phyloP scores from a whole-genome alignment of 2,797 vertebrate genomes.

The Schizopygopsis malacanthus region DNA sequence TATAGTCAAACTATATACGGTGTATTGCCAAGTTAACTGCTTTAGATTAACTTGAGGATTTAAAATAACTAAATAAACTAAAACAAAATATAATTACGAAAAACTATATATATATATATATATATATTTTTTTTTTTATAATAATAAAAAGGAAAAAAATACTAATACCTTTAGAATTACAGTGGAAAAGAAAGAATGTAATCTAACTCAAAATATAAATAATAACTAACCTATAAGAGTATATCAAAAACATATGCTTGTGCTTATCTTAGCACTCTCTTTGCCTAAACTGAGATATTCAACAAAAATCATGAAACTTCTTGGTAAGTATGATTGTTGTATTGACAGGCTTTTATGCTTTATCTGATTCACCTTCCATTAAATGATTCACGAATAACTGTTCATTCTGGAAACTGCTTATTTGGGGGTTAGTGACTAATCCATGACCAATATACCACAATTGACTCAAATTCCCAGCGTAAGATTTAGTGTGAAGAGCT shows the following conservation, averaged over 20 bases:
- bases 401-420: neutral
- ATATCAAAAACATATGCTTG: neutral
- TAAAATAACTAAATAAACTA: too few species aligned
- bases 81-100: too few species aligned
- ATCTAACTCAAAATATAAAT: too few species aligned
- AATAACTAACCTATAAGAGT: too few species aligned
- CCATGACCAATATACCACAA: neutral
- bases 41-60: too few species aligned
- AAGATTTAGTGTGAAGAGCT: conserved; percentile 4
- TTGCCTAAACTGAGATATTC: neutral
- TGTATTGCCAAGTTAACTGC: too few species aligned
- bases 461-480: neutral
- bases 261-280: neutral
- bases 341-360: neutral
- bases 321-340: neutral
- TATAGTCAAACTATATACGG: too few species aligned
- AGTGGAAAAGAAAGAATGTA: too few species aligned
- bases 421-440: neutral
- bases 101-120: too few species aligned
- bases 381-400: neutral
- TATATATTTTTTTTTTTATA: too few species aligned
- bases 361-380: conserved; percentile 1
- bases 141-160: too few species aligned
- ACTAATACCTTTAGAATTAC: neutral
- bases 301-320: neutral